Evolutionary conservation across 2,113 vertebrate genomes (phyloP), one percentile per base, ranked within the genome.

Genomic region (Tetrax tetrax): DNA sequence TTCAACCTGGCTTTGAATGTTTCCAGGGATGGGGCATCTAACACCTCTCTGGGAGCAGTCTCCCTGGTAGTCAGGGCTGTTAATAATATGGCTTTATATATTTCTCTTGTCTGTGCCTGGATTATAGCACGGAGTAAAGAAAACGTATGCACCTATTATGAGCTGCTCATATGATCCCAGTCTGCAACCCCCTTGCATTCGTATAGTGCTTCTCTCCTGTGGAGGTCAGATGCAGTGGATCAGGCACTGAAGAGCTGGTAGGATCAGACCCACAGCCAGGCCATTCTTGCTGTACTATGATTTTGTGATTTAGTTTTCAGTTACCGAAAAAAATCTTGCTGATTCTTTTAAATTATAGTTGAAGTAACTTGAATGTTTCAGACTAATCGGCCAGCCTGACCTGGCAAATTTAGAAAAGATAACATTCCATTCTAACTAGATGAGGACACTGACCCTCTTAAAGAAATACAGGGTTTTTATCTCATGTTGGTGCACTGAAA

Each of bases 301-400:
- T 65, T 66, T 75, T 64, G 33, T 76, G 38, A 12, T 89, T 89
- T 74, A 87, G 63, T 83, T 93, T 87, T 83, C 43, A 45, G 69
- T 71, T 93, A 38, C 51, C 10, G 18, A 31, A 83, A 69, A 96
- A 95, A 85, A 86, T 92, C 47, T 90, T 96, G 88, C 90, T 91
- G 93, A 96, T 93, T 71, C 60, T 95, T 83, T 93, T 31, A 91
- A 68, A 89, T 94, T 92, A 45, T 79, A 69, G 51, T 94, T 89
- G 60, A 77, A 92, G 59, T 90, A 87, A 86, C 57, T 71, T 83
- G 21, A 92, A 68, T 71, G 38, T 92, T 86, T 87, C 70, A n/a
- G 51, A 48, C n/a, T 89, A 60, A 72, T 61, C 2, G 0, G 23
- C 51, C 35, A 35, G 47, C 72, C 88, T 93, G 93, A 89, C 28